A percentile compares a stretch with the other conserved stretches of the same genome.
Conservation (phyloP, 2,113 vertebrate species). For the Pseudopipra pipra region DNA sequence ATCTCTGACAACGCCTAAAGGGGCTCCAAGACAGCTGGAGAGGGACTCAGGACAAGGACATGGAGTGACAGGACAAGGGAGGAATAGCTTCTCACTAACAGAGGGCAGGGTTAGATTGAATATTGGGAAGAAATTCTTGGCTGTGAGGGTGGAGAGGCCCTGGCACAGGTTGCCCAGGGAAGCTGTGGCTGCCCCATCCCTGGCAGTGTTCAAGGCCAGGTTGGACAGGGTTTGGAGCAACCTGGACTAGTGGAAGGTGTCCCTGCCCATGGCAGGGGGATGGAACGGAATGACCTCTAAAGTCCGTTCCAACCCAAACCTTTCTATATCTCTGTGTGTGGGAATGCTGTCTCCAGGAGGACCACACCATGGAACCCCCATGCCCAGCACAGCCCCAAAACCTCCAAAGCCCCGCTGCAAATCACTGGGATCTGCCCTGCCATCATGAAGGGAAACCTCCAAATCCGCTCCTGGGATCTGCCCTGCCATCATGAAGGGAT, state of each 20-base stretch:
- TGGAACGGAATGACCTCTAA: not conserved
- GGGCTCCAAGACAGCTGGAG: not conserved
- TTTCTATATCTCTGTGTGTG: not conserved
- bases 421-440: not conserved
- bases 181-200: not conserved
- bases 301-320: not conserved
- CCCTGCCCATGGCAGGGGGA: not conserved
- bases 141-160: not conserved
- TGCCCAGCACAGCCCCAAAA: rapidly evolving
- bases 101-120: not conserved
- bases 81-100: not conserved
- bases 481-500: not conserved
- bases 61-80: not conserved
- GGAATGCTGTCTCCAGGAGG: not conserved
- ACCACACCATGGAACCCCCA: not conserved
- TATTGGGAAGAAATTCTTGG: not conserved
- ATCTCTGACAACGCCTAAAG: not conserved
- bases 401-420: not conserved
- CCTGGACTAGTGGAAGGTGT: rapidly evolving
- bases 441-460: not conserved
- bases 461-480: not conserved
- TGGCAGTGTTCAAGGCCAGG: not conserved
- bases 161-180: not conserved
- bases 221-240: rapidly evolving
- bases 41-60: not conserved